Evolutionary conservation across 2,113 vertebrate species (phyloP).

Genomic region (Pangasianodon gigas): DNA sequence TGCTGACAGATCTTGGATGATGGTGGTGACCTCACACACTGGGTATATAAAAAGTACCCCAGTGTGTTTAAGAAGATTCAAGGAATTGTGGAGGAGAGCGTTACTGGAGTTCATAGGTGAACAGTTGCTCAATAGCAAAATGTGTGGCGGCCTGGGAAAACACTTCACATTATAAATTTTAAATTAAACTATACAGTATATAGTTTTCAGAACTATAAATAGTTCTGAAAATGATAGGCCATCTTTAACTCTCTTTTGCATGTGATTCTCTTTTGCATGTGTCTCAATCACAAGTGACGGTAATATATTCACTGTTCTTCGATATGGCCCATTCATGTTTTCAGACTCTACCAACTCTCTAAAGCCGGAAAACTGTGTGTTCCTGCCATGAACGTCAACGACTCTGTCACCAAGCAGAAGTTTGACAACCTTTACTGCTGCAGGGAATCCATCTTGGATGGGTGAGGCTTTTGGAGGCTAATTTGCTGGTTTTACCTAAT

Average conservation of each 20-base stretch:
- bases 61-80: constrained; percentile 94
- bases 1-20: constrained; percentile 90
- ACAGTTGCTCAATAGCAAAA: constrained; percentile 2
- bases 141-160: not conserved
- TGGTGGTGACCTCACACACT: constrained; percentile 96
- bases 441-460: constrained; percentile 96
- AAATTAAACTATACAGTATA: not conserved
- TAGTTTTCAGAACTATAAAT: not conserved
- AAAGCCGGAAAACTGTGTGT: constrained; percentile 97
- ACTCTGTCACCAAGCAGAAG: constrained; percentile 99
- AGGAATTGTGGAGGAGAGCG: constrained; percentile 98
- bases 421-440: constrained; percentile 99
- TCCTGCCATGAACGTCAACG: constrained; percentile 98
- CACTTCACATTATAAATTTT: not conserved
- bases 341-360: constrained; percentile 95
- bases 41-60: constrained; percentile 99
- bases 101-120: constrained; percentile 97
- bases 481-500: not conserved
- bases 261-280: not conserved
- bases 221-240: not conserved
- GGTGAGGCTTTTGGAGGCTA: constrained; percentile 74
- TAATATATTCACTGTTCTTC: not conserved
- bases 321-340: constrained; percentile 41
- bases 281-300: constrained; percentile 26
- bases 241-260: not conserved